Percentiles rank a stretch among this genome's conserved stretches.
phyloP scores from a whole-genome alignment of 53 echinoderm and acorn worm genomes.

The Paracentrotus lividus region DNA sequence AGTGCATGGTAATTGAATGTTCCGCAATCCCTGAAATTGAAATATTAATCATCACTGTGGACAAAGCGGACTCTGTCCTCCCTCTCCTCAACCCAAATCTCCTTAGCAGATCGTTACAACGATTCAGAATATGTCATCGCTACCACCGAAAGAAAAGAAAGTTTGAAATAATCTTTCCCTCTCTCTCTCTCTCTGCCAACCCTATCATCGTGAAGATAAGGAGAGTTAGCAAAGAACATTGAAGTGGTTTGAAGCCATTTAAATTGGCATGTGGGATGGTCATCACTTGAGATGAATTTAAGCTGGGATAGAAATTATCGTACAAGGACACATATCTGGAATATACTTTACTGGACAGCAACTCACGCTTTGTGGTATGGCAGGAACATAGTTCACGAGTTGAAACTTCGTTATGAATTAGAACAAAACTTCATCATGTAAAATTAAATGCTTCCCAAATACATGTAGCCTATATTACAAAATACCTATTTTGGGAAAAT shows the following conservation, averaged over 20 bases:
- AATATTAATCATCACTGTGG: constrained; percentile 68
- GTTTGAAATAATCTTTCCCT: neutral
- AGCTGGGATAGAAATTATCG: constrained; percentile 10
- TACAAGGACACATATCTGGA: constrained; percentile 58
- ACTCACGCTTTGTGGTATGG: constrained; percentile 19
- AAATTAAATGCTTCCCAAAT: constrained; percentile 25
- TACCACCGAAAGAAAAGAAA: constrained; percentile 35
- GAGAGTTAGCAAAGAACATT: constrained; percentile 33
- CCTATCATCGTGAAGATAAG: neutral
- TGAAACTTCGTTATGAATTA: constrained; percentile 16
- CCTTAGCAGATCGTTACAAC: constrained; percentile 46
- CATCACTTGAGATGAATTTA: neutral
- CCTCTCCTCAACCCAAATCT: constrained; percentile 27
- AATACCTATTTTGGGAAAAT: neutral
- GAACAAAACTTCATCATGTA: neutral
- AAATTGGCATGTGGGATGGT: constrained; percentile 16
- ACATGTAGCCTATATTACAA: too few relatives aligned
- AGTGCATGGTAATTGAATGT: constrained; percentile 62
- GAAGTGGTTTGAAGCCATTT: constrained; percentile 13
- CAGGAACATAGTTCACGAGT: constrained; percentile 25
- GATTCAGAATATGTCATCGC: constrained; percentile 53
- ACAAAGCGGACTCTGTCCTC: constrained; percentile 55
- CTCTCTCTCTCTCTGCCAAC: neutral
- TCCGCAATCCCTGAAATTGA: constrained; percentile 57
- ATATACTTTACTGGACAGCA: constrained; percentile 23